Percentiles rank a stretch among this genome's conserved stretches.
phyloP scores from a whole-genome alignment of 2,113 vertebrate genomes.

The Saguinus midas region DNA sequence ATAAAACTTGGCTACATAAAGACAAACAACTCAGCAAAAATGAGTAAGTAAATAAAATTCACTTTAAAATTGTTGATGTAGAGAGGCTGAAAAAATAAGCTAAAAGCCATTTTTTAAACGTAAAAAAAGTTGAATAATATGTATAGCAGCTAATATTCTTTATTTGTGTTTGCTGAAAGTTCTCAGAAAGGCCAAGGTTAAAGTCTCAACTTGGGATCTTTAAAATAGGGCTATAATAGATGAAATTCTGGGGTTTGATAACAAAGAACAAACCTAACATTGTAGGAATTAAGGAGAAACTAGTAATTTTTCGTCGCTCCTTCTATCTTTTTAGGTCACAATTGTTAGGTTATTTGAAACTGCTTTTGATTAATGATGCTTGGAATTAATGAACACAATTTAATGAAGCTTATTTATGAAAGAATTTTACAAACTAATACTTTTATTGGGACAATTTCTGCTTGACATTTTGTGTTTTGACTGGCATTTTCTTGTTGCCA shows the following conservation, averaged over 20 bases:
- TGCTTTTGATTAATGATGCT: not conserved
- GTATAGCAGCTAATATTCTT: not conserved
- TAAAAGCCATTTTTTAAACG: not conserved
- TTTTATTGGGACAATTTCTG: conserved; percentile 81
- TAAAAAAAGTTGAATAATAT: not conserved
- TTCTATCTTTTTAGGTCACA: not conserved
- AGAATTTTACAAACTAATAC: conserved; percentile 75
- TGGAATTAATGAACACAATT: conserved; percentile 55
- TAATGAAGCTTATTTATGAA: conserved; percentile 69
- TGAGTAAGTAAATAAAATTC: not conserved
- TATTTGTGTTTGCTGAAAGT: not conserved
- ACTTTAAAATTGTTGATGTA: not conserved
- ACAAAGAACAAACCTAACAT: not conserved
- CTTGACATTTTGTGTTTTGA: conserved; percentile 86
- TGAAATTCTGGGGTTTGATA: not conserved
- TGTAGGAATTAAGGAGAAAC: not conserved
- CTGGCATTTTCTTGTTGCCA: conserved; percentile 90
- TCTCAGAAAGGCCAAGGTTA: not conserved
- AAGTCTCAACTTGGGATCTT: not conserved
- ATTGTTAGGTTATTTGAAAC: not conserved
- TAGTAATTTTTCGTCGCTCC: not conserved
- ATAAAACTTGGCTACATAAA: not conserved
- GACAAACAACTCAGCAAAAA: not conserved
- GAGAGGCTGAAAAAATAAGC: not conserved
- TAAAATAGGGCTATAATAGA: not conserved